These are phyloP conservation scores for Volucella bombylans DNA, from an alignment of 2,888 invertebrate species.

Conservation along the genomic window DNA sequence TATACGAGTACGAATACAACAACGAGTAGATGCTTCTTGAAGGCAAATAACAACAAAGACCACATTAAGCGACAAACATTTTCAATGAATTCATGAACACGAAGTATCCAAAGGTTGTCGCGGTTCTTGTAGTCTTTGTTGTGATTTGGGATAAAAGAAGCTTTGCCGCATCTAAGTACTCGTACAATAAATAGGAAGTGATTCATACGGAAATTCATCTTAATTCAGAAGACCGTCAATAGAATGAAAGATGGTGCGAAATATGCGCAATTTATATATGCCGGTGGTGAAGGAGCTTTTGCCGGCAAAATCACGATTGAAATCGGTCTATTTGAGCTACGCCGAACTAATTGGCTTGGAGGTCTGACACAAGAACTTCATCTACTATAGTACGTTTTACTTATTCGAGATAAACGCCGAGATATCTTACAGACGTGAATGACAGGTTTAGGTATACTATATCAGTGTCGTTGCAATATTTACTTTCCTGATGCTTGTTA, in stretches of 20 bases:
- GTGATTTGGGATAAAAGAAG: conserved; percentile 62
- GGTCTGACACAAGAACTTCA: no score
- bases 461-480: no score
- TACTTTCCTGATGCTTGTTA: no score
- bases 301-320: no score
- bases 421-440: no score
- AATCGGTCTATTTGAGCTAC: no score
- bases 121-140: conserved; percentile 25
- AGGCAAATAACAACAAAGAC: conserved; percentile 50
- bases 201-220: conserved; percentile 39
- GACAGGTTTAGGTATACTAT: no score
- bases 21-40: conserved; percentile 3
- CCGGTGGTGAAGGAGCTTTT: neutral
- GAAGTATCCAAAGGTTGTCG: conserved; percentile 46
- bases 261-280: conserved; percentile 5
- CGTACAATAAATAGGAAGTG: conserved; percentile 60
- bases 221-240: neutral
- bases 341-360: no score
- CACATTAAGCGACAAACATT: conserved; percentile 54
- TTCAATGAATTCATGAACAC: conserved; percentile 71
- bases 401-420: no score
- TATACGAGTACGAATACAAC: neutral
- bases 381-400: no score
- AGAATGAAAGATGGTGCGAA: conserved; percentile 1
- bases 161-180: conserved; percentile 55